A percentile compares a stretch with the other conserved stretches of the same genome.
Conservation (phyloP, 2,888 invertebrate species). For the Clivina fossor region DNA sequence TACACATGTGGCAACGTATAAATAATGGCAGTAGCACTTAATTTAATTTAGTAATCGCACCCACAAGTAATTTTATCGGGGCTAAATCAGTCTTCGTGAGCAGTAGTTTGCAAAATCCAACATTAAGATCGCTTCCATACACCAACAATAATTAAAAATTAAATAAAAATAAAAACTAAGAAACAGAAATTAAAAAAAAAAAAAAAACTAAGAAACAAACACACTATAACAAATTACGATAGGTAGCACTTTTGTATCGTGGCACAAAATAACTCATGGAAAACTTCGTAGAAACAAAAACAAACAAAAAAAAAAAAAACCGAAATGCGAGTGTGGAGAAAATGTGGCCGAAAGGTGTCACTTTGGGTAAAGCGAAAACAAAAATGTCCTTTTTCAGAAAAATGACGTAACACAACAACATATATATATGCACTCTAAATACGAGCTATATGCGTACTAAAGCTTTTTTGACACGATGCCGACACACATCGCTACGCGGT, state of each 20-base stretch:
- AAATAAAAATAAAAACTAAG: conserved; percentile 40
- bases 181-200: conserved; percentile 43
- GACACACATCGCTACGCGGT: conserved; percentile 54
- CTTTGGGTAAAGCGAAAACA: conserved; percentile 55
- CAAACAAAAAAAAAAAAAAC: conserved; percentile 36
- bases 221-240: conserved; percentile 29
- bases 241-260: conserved; percentile 28
- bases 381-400: conserved; percentile 53
- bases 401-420: conserved; percentile 56
- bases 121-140: neutral
- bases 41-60: neutral
- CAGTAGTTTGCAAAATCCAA: no score
- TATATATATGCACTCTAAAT: conserved; percentile 54
- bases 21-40: neutral
- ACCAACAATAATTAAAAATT: conserved; percentile 35
- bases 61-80: no score
- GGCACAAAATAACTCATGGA: no score
- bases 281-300: conserved; percentile 20
- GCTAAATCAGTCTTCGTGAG: no score
- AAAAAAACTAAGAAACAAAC: conserved; percentile 34
- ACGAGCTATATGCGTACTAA: conserved; percentile 56
- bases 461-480: conserved; percentile 48
- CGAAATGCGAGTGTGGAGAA: conserved; percentile 46
- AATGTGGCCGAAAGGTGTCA: conserved; percentile 54
- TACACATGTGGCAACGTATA: neutral